Conservation (phyloP, 2,888 invertebrate species). For the Lasioglossum pauxillum region DNA sequence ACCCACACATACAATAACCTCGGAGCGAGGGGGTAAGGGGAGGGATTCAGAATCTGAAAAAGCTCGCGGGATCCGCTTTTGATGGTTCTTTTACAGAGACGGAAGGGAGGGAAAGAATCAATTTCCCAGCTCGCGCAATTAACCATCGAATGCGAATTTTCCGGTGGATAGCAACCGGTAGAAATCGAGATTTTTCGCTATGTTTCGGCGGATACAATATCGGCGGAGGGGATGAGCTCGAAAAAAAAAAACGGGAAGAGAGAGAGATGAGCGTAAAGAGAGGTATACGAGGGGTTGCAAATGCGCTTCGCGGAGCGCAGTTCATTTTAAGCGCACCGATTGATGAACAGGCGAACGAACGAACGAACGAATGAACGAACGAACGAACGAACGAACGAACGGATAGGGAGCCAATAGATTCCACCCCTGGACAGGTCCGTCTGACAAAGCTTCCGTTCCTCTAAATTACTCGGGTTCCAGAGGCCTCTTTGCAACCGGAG, state of each 20-base stretch:
- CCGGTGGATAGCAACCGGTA: slow-evolving; percentile 38
- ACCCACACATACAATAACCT: not conserved
- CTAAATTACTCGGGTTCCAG: slow-evolving; percentile 38
- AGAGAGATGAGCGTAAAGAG: slow-evolving; percentile 3
- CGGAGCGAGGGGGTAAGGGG: not conserved
- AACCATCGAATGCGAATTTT: slow-evolving; percentile 56
- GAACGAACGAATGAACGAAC: slow-evolving; percentile 32
- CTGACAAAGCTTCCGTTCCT: slow-evolving; percentile 40
- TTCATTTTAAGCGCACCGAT: slow-evolving; percentile 68
- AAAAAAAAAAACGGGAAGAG: not conserved
- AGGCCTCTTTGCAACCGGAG: slow-evolving; percentile 27
- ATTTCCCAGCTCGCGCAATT: slow-evolving; percentile 45
- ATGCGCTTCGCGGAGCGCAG: slow-evolving; percentile 38
- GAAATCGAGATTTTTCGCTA: slow-evolving; percentile 38
- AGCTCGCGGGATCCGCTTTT: not conserved
- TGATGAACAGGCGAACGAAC: slow-evolving; percentile 64
- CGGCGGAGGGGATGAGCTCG: not conserved
- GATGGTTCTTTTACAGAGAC: not conserved
- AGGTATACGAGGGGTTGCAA: slow-evolving; percentile 24
- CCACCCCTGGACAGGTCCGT: slow-evolving; percentile 50
- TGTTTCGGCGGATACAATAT: slow-evolving; percentile 30
- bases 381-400: slow-evolving; percentile 32
- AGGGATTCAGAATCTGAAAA: not conserved
- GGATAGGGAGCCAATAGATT: slow-evolving; percentile 53
- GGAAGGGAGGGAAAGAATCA: slow-evolving; percentile 20